phyloP scores from a whole-genome alignment of 2,113 vertebrate species.

The mouse (Mus musculus) region GRCm39 chr5:86231001-86231500 shows the following conservation, averaged over 20 bases:
- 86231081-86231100: no score
- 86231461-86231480: background rate
- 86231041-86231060: no score
- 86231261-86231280: background rate
- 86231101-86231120: no score
- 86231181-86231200: background rate
- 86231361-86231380: background rate
- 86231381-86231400: background rate
- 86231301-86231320: background rate
- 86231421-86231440: background rate
- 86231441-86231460: background rate
- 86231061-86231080: no score
- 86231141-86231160: background rate
- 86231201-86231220: background rate
- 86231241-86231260: background rate
- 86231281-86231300: background rate
- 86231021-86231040: no score
- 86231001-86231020: no score
- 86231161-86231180: background rate
- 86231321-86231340: no score
- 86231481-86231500: background rate
- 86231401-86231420: background rate
- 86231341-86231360: no score
- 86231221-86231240: background rate
- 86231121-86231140: no score